Conservation (phyloP, 2,113 vertebrate species). For the Noctilio leporinus region DNA sequence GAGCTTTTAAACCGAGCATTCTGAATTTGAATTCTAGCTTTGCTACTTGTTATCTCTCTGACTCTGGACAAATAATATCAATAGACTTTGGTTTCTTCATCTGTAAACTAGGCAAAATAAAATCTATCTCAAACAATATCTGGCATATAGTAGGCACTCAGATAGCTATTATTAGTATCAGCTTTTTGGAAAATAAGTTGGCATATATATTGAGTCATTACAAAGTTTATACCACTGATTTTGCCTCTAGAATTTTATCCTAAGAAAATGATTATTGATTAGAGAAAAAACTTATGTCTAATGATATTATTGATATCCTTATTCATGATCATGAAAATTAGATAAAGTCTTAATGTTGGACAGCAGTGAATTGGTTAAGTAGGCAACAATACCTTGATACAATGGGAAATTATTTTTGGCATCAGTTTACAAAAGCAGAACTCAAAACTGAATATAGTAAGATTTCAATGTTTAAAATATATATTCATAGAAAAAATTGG, state of each 20-base stretch:
- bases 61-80: conserved; percentile 4
- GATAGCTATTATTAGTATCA: not conserved
- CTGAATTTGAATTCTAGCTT: conserved; percentile 19
- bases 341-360: conserved; percentile 10
- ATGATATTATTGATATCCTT: not conserved
- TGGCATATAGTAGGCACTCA: not conserved
- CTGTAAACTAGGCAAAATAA: not conserved
- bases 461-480: not conserved
- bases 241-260: conserved; percentile 4
- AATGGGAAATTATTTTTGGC: not conserved
- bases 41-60: not conserved
- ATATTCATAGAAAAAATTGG: not conserved
- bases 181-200: not conserved
- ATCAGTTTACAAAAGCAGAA: conserved; percentile 12
- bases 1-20: not conserved
- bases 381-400: not conserved
- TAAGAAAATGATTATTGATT: conserved; percentile 14
- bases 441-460: not conserved
- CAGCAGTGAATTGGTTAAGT: not conserved
- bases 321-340: not conserved
- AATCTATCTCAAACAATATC: not conserved
- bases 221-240: not conserved
- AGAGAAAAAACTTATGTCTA: not conserved
- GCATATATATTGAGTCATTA: not conserved
- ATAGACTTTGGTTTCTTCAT: not conserved